Base-by-base conservation (phyloP, 2,888 invertebrate genomes). In the Caenorhabditis imperialis region DNA sequence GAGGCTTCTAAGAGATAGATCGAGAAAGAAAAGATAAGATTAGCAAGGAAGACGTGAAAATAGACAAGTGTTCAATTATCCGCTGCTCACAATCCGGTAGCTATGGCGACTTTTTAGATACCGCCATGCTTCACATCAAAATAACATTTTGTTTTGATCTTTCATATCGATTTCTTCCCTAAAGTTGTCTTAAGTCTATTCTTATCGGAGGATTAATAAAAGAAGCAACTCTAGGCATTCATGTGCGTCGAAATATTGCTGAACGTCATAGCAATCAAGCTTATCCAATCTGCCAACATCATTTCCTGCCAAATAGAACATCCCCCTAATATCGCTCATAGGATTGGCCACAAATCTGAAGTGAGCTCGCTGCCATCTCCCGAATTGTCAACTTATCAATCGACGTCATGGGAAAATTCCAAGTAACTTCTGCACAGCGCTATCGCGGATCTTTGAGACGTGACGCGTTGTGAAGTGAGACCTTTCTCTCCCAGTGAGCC, bases 41-140 rank as follows among this genome's bases (percentile, higher is more conserved):
- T 61, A 69, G 47, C 54, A 25, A 42, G 44, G 37, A 37, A 33
- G 22, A 30, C 20, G 27, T 30, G 60, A 54, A 54, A 48, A 58
- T 25, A n/a, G 16, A 57, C 48, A 27, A n/a, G 27, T 71, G 48
- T 48, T 60, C 61, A 70, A 70, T 61, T 71, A 67, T 67, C 50
- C 37, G 27, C 20, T 63, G 23, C 20, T n/a, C 25, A 14, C 37
- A 53, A 60, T 55, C 47, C 18, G 48, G 70, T 70, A 54, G 45
- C 54, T 48, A 60, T 70, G 69, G 60, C 20, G 48, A 61, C 40
- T 33, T 55, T 45, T 27, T 23, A 4, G 48, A 12, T 47, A 27
- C 23, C 44, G 27, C 25, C 30, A 30, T n/a, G 35, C 50, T 22
- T 33, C 48, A 38, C 45, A 47, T 45, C n/a, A 16, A 8, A 18